Conservation (phyloP, 2,888 invertebrate genomes). For the Caenorhabditis angaria region DNA sequence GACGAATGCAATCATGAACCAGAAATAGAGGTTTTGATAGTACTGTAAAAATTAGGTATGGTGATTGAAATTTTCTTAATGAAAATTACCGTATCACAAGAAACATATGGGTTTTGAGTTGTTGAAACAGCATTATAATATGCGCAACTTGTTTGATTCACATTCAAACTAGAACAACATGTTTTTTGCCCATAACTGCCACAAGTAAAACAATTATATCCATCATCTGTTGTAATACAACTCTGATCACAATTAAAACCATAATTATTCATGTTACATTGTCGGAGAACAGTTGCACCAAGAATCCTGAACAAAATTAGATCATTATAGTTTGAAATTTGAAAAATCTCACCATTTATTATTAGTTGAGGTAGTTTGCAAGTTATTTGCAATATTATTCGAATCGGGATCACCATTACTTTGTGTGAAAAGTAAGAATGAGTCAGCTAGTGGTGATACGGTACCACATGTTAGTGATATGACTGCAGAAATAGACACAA, state of each 20-base stretch:
- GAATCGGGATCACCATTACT: slow-evolving; percentile 11
- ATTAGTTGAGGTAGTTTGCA: background rate
- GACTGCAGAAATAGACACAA: slow-evolving; percentile 19
- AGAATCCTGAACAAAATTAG: slow-evolving; percentile 15
- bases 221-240: slow-evolving; percentile 26
- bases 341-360: slow-evolving; percentile 14
- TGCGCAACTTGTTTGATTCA: slow-evolving; percentile 31
- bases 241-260: slow-evolving; percentile 47
- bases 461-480: slow-evolving; percentile 25
- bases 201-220: slow-evolving; percentile 37
- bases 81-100: slow-evolving; percentile 13
- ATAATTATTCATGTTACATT: slow-evolving; percentile 20
- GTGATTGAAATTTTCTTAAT: background rate
- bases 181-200: slow-evolving; percentile 29
- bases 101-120: slow-evolving; percentile 14
- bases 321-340: slow-evolving; percentile 1
- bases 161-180: slow-evolving; percentile 29
- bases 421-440: slow-evolving; percentile 23
- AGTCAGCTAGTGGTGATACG: slow-evolving; percentile 11
- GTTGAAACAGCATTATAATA: slow-evolving; percentile 21
- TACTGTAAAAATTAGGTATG: slow-evolving; percentile 30
- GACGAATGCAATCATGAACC: slow-evolving; percentile 55
- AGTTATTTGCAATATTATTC: slow-evolving; percentile 16
- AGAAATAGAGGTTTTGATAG: slow-evolving; percentile 52
- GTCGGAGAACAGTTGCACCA: slow-evolving; percentile 14